Conservation (phyloP, 2,888 invertebrate species). For the Troides aeacus region DNA sequence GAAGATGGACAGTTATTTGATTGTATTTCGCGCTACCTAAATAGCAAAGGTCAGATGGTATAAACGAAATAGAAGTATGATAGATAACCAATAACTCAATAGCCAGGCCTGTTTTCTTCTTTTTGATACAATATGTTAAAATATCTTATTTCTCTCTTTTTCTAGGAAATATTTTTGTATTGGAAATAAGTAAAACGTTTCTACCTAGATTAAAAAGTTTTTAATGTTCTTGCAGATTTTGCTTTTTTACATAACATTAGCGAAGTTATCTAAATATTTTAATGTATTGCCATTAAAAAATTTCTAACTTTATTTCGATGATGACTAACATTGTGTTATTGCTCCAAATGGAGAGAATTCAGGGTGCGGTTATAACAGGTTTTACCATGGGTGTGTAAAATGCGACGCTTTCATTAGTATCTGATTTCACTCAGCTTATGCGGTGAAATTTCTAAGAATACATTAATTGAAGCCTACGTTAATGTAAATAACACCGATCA, state of each 20-base stretch:
- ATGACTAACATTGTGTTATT: not conserved
- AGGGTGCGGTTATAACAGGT: constrained; percentile 27
- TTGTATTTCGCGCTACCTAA: constrained; percentile 1
- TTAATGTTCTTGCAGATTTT: no score
- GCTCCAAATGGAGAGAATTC: constrained; percentile 7
- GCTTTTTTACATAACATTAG: no score
- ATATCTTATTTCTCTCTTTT: no score
- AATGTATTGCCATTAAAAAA: not conserved
- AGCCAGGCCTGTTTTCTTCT: not conserved
- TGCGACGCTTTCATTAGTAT: constrained; percentile 28
- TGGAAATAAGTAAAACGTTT: no score
- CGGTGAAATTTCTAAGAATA: constrained; percentile 19
- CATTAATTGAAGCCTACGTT: not conserved
- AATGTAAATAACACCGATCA: not conserved
- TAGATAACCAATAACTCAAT: constrained; percentile 1
- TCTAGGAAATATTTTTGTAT: no score
- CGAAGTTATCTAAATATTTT: not conserved
- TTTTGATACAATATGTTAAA: not conserved
- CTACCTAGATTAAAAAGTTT: no score
- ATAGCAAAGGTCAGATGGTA: constrained; percentile 11
- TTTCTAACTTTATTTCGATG: constrained; percentile 7
- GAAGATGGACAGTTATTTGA: constrained; percentile 11
- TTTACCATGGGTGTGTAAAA: constrained; percentile 24
- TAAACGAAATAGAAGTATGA: not conserved
- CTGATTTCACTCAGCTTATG: constrained; percentile 24